phyloP scores from a whole-genome alignment of 1,140 invertebrate species.

The Diprion similis region DNA sequence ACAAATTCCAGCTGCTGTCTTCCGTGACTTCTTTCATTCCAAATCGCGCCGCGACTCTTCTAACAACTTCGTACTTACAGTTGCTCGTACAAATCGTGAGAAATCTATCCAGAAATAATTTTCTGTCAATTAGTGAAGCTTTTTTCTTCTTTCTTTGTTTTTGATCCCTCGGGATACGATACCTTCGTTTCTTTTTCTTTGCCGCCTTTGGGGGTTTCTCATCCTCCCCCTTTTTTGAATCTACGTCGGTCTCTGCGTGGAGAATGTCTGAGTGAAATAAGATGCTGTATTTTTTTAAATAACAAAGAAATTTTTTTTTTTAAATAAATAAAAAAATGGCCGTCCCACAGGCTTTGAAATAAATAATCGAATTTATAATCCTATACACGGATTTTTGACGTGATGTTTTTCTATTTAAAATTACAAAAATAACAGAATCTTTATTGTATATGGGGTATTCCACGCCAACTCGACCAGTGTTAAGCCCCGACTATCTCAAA shows the following conservation, averaged over 20 bases:
- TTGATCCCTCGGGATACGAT: not conserved
- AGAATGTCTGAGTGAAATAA: not conserved
- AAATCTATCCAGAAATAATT: constrained; percentile 33
- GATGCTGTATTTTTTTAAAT: not conserved
- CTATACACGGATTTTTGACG: too few relatives aligned
- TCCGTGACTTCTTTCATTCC: constrained; percentile 83
- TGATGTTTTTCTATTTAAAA: too few relatives aligned
- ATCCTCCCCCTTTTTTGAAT: not conserved
- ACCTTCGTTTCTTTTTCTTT: constrained; percentile 2
- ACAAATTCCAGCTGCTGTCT: constrained; percentile 86
- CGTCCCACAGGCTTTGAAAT: too few relatives aligned
- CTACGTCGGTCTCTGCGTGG: not conserved
- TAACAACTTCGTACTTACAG: constrained; percentile 78
- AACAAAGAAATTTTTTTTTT: too few relatives aligned
- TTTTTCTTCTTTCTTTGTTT: constrained; percentile 5
- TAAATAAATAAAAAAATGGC: not conserved
- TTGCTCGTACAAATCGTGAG: constrained; percentile 74
- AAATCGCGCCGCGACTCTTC: constrained; percentile 72
- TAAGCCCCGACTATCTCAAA: too few relatives aligned
- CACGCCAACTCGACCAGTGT: too few relatives aligned
- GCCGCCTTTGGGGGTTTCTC: not conserved
- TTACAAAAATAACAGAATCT: too few relatives aligned
- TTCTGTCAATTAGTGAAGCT: constrained; percentile 11
- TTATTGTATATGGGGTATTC: too few relatives aligned
- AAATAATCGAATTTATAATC: too few relatives aligned